Conservation (phyloP, 2,797 vertebrate species). For the Cephalopachus bancanus region DNA sequence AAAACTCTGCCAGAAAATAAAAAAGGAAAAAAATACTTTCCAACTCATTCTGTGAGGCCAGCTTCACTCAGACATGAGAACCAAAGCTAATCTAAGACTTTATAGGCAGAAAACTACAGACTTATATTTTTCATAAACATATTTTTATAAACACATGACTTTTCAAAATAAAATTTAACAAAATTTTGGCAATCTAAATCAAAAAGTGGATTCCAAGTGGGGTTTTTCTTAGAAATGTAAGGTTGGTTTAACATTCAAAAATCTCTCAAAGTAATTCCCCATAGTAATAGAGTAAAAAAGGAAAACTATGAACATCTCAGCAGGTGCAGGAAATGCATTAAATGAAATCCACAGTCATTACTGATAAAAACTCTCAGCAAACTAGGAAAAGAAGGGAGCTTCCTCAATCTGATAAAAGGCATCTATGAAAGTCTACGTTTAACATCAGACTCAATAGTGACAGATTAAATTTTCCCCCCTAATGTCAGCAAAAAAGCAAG, state of each 20-base stretch:
- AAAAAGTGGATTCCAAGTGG: constrained; percentile 5
- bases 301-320: not conserved
- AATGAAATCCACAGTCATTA: constrained; percentile 16
- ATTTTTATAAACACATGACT: not conserved
- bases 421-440: not conserved
- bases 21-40: not conserved
- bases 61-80: constrained; percentile 10
- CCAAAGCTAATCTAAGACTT: not conserved
- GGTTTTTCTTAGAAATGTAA: constrained; percentile 39
- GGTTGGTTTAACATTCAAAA: constrained; percentile 47
- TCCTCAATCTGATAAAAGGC: not conserved
- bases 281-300: constrained; percentile 1
- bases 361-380: constrained; percentile 13
- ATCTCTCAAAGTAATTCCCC: not conserved
- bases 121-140: constrained; percentile 23
- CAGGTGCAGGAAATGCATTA: not conserved
- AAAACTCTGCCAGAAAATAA: constrained; percentile 1
- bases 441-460: not conserved
- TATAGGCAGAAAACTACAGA: not conserved
- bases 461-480: not conserved
- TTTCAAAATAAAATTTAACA: not conserved
- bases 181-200: not conserved
- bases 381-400: constrained; percentile 19
- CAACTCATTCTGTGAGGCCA: not conserved
- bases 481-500: not conserved